A percentile compares a stretch with the other conserved stretches of the same genome.
Conservation (phyloP, 1,140 invertebrate species). For the Meloidogyne exigua region DNA sequence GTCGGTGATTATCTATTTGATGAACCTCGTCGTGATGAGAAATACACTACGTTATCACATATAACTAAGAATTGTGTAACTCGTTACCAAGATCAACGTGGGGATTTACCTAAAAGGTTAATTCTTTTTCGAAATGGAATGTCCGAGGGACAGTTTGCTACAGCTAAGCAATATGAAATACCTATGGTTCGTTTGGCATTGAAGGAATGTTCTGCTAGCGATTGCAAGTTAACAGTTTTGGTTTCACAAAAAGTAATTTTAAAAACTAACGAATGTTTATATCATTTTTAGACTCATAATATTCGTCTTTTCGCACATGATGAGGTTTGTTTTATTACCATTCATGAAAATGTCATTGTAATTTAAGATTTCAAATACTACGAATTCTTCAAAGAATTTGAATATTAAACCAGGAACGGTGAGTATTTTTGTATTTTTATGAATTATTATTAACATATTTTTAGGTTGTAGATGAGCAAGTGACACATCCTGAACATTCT, state of each 20-base stretch:
- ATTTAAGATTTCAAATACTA: neutral
- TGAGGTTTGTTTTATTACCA: neutral
- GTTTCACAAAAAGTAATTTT: conserved; percentile 34
- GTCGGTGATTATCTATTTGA: conserved; percentile 39
- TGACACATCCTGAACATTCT: conserved; percentile 33
- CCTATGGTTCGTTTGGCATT: conserved; percentile 36
- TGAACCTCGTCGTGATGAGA: conserved; percentile 38
- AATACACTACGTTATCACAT: conserved; percentile 33
- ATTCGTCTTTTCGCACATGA: conserved; percentile 31
- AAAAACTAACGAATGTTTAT: neutral
- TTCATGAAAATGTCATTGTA: neutral
- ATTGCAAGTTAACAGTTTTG: conserved; percentile 35
- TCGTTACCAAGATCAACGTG: conserved; percentile 30
- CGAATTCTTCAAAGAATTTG: conserved; percentile 12
- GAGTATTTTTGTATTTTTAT: conserved; percentile 14
- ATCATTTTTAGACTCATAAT: conserved; percentile 26
- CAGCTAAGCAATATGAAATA: conserved; percentile 32
- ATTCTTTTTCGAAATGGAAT: conserved; percentile 35
- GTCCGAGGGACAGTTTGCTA: conserved; percentile 38
- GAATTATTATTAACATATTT: neutral
- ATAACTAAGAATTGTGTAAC: conserved; percentile 29
- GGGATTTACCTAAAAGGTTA: conserved; percentile 20
- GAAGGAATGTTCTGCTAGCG: neutral
- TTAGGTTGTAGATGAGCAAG: conserved; percentile 17
- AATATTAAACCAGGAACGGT: conserved; percentile 43